Evolutionary conservation across 2,113 vertebrate species (phyloP), one percentile per base, ranked within the genome.

Genomic region (Arvicanthis niloticus): DNA sequence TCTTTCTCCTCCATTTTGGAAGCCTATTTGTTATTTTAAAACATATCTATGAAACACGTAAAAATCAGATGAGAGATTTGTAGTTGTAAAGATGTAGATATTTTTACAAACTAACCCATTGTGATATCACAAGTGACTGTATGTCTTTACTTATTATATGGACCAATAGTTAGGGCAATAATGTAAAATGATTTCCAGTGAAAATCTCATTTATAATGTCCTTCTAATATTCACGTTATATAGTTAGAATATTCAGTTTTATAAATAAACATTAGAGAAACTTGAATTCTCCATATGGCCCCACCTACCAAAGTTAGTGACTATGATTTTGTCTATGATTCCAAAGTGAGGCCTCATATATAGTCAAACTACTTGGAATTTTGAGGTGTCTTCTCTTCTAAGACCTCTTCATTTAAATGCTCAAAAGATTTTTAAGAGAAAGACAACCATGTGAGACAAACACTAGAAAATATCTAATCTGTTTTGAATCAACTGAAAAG

Each of bases 1-100:
- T 95, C 5, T 80, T 87, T 95, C 53, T 87, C 22, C 1, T 84
- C 24, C 16, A 76, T 84, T 94, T 96, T 48, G 68, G 21, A 81
- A 82, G 68, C 4, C 29, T 73, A 45, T 17, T 82, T 86, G 85
- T 85, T 72, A 45, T 73, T 89, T 45, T 3, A 94, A 92, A 96
- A 51, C 0, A n/a, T 77, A 51, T 48, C 19, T 84, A 4, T 73
- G 45, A 93, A 91, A 40, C 1, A 48, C 89, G 16, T 84, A 12
- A 82, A 91, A 62, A 76, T 3, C 86, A 40, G 70, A 11, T 65
- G 51, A 68, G 22, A 91, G 24, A 4, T 4, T 62, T 34, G 22
- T 31, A 70, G 0, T 4, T 58, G n/a, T 15, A 85, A 9, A 92
- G n/a, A 58, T 17, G 26, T 26, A 70, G 31, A 80, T 48, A 67